These are phyloP conservation scores for Vandiemenella viatica DNA, from an alignment of 2,888 invertebrate species.

Conservation along the genomic window DNA sequence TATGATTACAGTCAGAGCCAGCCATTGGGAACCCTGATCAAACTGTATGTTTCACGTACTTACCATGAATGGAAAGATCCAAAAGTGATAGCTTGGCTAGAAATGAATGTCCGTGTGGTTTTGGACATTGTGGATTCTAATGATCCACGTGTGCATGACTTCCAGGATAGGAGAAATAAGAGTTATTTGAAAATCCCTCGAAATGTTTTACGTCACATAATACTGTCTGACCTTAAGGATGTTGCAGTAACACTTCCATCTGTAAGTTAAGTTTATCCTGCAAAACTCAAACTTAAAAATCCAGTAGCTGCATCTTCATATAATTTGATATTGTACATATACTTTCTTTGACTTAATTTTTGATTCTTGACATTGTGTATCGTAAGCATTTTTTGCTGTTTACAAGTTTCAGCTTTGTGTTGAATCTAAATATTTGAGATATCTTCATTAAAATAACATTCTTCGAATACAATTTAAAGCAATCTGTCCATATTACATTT, in stretches of 20 bases:
- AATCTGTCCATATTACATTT: too few species aligned
- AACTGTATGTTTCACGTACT: slow-evolving; percentile 56
- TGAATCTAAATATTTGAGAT: too few species aligned
- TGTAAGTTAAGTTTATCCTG: too few species aligned
- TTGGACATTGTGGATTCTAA: slow-evolving; percentile 45
- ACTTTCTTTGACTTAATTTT: too few species aligned
- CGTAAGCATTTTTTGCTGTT: too few species aligned
- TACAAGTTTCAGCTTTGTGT: too few species aligned
- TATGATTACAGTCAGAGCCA: slow-evolving; percentile 41
- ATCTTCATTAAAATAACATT: too few species aligned
- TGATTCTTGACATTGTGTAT: too few species aligned
- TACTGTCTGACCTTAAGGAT: slow-evolving; percentile 55
- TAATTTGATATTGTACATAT: too few species aligned
- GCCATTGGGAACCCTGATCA: slow-evolving; percentile 51
- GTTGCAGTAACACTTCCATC: slow-evolving; percentile 41
- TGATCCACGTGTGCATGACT: slow-evolving; percentile 44
- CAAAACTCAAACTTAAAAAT: too few species aligned
- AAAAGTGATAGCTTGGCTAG: slow-evolving; percentile 59
- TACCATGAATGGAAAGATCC: slow-evolving; percentile 66
- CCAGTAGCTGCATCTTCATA: too few species aligned
- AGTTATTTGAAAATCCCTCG: slow-evolving; percentile 48
- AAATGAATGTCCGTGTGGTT: slow-evolving; percentile 49
- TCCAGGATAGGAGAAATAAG: slow-evolving; percentile 40
- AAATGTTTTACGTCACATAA: slow-evolving; percentile 51
- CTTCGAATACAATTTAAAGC: too few species aligned